Evolutionary conservation across 2,888 invertebrate species (phyloP), one percentile per base, ranked within the genome.

Genomic region (Argyra leucocephala): DNA sequence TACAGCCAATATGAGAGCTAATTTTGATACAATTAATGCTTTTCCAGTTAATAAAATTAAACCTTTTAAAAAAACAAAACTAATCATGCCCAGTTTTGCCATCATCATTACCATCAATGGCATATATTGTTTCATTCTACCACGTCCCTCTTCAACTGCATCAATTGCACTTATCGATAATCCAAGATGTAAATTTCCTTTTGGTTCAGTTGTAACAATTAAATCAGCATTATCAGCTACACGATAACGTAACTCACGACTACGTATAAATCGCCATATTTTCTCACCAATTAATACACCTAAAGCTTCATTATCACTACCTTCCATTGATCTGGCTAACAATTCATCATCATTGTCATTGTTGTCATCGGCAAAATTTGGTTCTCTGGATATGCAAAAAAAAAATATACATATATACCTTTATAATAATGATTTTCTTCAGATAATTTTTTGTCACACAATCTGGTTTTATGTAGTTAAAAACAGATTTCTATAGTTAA

Each of bases 21-120:
- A 87, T 83, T 93, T 93, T 71, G 90, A 90, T 68, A 92, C 87
- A 59, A 93, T 84, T 5, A 93, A 83, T 26, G 92, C 92, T 81
- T 93, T 92, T 73, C 91, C 91, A 37, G 92, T 91, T 70, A 92
- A 84, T 6, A 92, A 82, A 21, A 89, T 88, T 4, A 93, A 80
- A 22, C 88, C 91, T 74, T 92, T 92, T 78, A 92, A 88, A 36
- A 91, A 86, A 63, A 93, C 75, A 61, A 90, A 90, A 64, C 89
- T 91, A 26, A 92, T 84, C 63, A 92, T 82, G 74, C 90, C 92
- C 66, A 90, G 85, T 78, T 93, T 93, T 81, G 91, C 83, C 6
- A 88, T 88, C 59, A 88, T 88, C 18, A 90, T 86, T 1, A 89
- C 90, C 37, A 92, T 79, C 64, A 91, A 76, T 0, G 87, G 86